Percentiles rank a stretch among this genome's conserved stretches.
These are phyloP conservation scores for Bedellia somnulentella DNA, from an alignment of 2,888 invertebrate genomes.

Conservation along the genomic window DNA sequence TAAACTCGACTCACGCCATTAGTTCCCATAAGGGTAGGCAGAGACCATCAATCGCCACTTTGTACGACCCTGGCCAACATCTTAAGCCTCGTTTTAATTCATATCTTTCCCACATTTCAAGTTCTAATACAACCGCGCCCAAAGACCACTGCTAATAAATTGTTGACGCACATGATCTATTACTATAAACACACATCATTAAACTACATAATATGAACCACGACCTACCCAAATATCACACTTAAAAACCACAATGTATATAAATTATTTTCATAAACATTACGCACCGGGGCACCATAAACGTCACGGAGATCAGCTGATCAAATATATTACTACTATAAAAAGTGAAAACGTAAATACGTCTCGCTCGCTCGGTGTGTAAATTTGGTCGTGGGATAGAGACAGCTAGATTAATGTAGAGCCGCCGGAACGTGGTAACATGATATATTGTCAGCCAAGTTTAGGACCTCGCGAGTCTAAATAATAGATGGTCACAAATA, in stretches of 20 bases:
- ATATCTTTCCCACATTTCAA: too few species aligned
- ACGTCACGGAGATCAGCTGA: conserved; percentile 60
- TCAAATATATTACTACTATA: conserved; percentile 61
- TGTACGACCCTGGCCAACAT: too few species aligned
- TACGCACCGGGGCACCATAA: conserved; percentile 45
- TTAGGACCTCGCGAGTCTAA: conserved; percentile 60
- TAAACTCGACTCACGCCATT: too few species aligned
- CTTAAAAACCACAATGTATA: conserved; percentile 40
- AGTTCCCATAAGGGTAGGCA: too few species aligned
- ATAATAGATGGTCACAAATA: conserved; percentile 62
- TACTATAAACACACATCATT: too few species aligned
- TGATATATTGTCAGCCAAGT: conserved; percentile 62
- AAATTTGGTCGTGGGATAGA: conserved; percentile 16
- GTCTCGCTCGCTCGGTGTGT: conserved; percentile 22
- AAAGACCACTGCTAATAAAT: too few species aligned
- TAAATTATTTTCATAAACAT: conserved; percentile 54
- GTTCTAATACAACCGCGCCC: too few species aligned
- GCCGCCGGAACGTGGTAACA: conserved; percentile 34
- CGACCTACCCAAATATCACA: too few species aligned
- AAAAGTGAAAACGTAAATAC: conserved; percentile 59
- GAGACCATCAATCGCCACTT: too few species aligned
- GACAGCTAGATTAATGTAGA: conserved; percentile 18
- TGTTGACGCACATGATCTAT: too few species aligned
- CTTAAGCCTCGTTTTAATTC: too few species aligned
- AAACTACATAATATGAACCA: too few species aligned